Base-by-base conservation (phyloP, 2,113 vertebrate genomes). In the Cepphus grylle region DNA sequence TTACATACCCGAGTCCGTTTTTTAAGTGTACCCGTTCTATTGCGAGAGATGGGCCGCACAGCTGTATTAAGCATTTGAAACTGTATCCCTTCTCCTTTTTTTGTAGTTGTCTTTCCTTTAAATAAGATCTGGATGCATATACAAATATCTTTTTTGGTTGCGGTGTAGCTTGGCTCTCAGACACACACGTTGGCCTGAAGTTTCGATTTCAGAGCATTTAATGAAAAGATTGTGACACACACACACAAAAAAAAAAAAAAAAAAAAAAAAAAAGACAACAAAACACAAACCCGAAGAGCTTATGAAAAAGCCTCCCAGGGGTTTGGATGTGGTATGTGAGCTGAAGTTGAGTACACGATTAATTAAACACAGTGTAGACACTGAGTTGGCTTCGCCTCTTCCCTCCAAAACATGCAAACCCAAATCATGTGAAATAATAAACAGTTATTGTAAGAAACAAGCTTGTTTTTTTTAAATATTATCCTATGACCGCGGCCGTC, bases 361-460 rank as follows among this genome's bases (percentile, higher is more conserved):
- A 96, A 97, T 96, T 96, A 96, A 96, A 96, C 93, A 83, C 96
- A 96, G 94, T 63, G 95, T 97, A 97, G 95, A 92, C 63, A 81
- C 76, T 89, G 90, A 90, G 59, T 79, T 97, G 93, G 62, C 88
- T 85, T 70, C 47, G 11, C 70, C 45, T 77, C 74, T 91, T 94
- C 49, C 88, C 84, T 91, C 70, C 85, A 19, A 90, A 97, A 91
- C 63, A 96, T 61, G 87, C 88, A 96, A 85, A 96, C 88, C 69
- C 79, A 80, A 93, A 83, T 73, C 22, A 95, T 32, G 67, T 88
- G 94, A 97, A 97, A 96, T 95, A 97, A 97, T 97, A 97, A 97
- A 97, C 93, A 93, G 88, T 96, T 97, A 96, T 92, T 96, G 95
- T 92, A 88, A 95, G 95, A 93, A 97, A 89, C 62, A 89, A 93